Evolutionary conservation across 2,888 invertebrate species (phyloP), one percentile per base, ranked within the genome.

Genomic region (Salticus scenicus): DNA sequence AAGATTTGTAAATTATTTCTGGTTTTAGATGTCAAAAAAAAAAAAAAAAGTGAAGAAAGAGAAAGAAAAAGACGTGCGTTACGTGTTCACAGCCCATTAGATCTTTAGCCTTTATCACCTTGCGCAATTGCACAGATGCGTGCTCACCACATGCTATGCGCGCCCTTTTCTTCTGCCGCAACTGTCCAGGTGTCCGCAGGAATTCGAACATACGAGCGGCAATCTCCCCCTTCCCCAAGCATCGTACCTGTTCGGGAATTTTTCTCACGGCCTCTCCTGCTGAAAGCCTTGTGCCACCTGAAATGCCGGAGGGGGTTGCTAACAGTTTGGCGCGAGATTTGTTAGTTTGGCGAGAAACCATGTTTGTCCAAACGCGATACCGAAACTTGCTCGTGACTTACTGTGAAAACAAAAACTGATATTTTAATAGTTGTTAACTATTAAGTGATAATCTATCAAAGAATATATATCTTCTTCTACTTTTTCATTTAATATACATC

Each of bases 241-340:
- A 63, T 42, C 66, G n/a, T 69, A 74, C 41, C 70, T 63, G 57
- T 24, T 67, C 41, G 72, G 69, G 77, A 77, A 81, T 73, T 83
- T 83, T 83, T 83, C 83, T 83, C 83, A 83, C 83, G 83, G 83
- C 83, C 83, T 77, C 77, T 41, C 47, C 75, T 37, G 70, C 30
- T 82, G 42, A 71, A 71, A 71, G 77, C 69, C 57, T 57, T 4
- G 24, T 5, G 24, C 57, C 57, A 67, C 77, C 77, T 77, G 77
- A 83, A 73, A 73, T 72, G 72, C 83, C 82, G n/a, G 37, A 24
- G 17, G 72, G 42, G 82, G 79, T 80, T 80, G 80, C 80, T 51
- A 57, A 4, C 4, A 47, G n/a, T 7, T 31, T 66, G 51, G 76
- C 31, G 4, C 14, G 4, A 4, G 20, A 20, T 20, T 20, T 24